Base-by-base conservation (phyloP, 2,113 vertebrate genomes). In the Pipa parva region DNA sequence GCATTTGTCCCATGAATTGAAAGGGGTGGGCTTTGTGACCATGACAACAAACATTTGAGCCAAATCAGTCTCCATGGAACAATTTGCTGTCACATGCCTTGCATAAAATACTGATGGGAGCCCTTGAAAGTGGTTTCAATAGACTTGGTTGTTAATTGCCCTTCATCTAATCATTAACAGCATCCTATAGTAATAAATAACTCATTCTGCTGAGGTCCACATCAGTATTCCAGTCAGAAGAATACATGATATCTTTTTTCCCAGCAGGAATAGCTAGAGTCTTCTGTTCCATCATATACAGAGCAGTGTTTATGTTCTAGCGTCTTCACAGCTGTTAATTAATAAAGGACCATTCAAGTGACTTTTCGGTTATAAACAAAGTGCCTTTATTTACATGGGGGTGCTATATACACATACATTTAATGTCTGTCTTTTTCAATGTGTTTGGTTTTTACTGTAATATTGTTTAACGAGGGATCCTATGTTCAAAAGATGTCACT, bases 21-120 rank as follows among this genome's bases (percentile, higher is more conserved):
- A 49, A 12, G 24, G 28, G 72, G 59, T 74, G 73, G 72, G 78
- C 71, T 67, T 73, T 11, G 1, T 89, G 71, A 72, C 85, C 73
- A 82, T 84, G 83, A 75, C 81, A 80, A 85, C 79, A 1, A 72
- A 55, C 55, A 78, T 81, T 76, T 82, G 76, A 78, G 79, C 79
- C 75, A 77, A 71, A 76, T 50, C 70, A 22, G 42, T 59, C 72
- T 80, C 46, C 77, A 73, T 62, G 1, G 52, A 74, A 76, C 79
- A 76, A 72, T 78, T 77, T 72, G 37, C 56, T 4, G 1, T 80
- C 81, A 79, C 54, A 21, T 74, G 77, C 76, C 28, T 73, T 4
- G 0, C 52, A 79, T 79, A 73, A 73, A 79, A 74, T 75, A 73
- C 80, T 79, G 26, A 55, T 74, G 72, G 72, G 78, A 84, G 82